A percentile compares a stretch with the other conserved stretches of the same genome.
These are phyloP conservation scores for Ceuthmochares aereus DNA, from an alignment of 2,113 vertebrate species.

Conservation along the genomic window DNA sequence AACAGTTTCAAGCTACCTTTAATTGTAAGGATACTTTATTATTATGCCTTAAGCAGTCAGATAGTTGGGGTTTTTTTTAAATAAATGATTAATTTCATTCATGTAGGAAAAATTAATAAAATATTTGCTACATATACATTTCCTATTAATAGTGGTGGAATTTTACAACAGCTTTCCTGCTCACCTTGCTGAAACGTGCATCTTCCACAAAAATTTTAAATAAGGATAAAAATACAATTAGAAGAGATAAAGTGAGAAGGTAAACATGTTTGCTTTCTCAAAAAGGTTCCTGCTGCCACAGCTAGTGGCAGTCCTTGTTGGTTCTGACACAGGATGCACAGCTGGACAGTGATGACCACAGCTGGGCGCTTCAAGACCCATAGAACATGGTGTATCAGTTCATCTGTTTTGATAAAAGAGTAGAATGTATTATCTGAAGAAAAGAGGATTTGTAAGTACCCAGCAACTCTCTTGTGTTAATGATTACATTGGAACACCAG, in stretches of 20 bases:
- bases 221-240: not conserved
- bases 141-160: not conserved
- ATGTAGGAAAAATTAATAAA: not conserved
- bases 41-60: not conserved
- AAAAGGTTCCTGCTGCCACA: not conserved
- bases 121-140: not conserved
- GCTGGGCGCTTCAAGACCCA: not conserved
- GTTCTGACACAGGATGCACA: fast-evolving
- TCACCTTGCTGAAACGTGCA: not conserved
- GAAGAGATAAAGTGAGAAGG: not conserved
- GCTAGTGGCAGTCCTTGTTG: not conserved
- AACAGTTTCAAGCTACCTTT: not conserved
- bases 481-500: not conserved
- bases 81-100: not conserved
- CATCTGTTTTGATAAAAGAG: not conserved
- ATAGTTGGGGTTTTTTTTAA: not conserved
- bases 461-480: not conserved
- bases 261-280: not conserved
- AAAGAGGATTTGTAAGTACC: not conserved
- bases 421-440: not conserved
- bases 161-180: not conserved
- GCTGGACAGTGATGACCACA: not conserved
- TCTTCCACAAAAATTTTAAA: not conserved
- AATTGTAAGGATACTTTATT: not conserved
- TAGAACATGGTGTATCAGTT: not conserved